Evolutionary conservation across 2,797 vertebrate genomes (phyloP).

Genomic region (Ciconia nigra): DNA sequence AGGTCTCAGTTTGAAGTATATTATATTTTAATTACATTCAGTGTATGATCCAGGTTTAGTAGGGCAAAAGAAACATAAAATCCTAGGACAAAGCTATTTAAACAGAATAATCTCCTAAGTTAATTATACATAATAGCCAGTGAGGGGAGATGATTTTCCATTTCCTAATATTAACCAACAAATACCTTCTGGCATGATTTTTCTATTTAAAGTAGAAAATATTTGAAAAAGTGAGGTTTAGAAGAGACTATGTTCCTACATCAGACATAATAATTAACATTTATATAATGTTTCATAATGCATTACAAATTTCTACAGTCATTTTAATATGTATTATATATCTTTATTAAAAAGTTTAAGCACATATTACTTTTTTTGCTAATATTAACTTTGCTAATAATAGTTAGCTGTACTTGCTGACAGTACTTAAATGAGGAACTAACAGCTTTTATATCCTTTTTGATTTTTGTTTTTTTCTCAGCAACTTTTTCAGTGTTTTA

Average conservation of each 20-base stretch:
- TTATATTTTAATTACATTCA: constrained; percentile 52
- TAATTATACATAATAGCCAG: constrained; percentile 48
- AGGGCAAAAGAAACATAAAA: constrained; percentile 46
- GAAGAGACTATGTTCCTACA: background rate
- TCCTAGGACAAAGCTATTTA: constrained; percentile 52
- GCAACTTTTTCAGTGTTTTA: background rate
- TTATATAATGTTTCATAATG: background rate
- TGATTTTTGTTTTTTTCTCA: background rate
- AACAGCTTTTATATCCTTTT: background rate
- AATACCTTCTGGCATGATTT: constrained; percentile 4
- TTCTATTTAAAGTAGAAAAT: constrained; percentile 14
- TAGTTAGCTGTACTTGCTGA: background rate
- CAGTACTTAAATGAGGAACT: background rate
- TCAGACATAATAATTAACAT: constrained; percentile 2
- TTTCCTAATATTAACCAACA: constrained; percentile 34
- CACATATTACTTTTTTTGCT: background rate
- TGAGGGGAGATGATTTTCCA: background rate
- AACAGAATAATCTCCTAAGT: constrained; percentile 17
- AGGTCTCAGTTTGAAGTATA: constrained; percentile 51
- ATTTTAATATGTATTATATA: background rate
- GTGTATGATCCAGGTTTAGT: constrained; percentile 3
- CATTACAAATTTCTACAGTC: background rate
- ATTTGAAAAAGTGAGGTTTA: constrained; percentile 10
- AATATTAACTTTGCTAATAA: background rate
- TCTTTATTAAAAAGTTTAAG: background rate